A percentile compares a stretch with the other conserved stretches of the same genome.
Conservation (phyloP, 1,140 invertebrate species). For the Chionoecetes opilio region DNA sequence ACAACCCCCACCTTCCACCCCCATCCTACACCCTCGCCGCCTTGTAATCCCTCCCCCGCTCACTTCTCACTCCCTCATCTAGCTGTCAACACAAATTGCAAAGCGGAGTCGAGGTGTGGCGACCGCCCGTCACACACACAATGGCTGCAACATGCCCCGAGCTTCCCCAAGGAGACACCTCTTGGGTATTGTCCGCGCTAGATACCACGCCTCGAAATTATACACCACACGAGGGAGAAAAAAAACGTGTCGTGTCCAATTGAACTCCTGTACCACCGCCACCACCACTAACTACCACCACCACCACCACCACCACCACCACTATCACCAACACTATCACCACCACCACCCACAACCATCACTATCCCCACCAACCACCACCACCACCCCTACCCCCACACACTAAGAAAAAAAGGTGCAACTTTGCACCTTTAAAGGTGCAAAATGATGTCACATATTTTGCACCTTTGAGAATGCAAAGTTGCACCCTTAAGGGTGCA, state of each 20-base stretch:
- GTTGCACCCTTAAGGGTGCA: too few species aligned
- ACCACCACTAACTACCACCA: too few species aligned
- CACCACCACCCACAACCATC: not conserved
- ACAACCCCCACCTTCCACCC: not conserved
- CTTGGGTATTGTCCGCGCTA: constrained; percentile 51
- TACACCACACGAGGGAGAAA: not conserved
- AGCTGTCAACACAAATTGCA: constrained; percentile 57
- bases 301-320: too few species aligned
- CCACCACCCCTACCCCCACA: not conserved
- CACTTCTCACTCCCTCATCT: constrained; percentile 7
- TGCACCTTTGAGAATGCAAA: too few species aligned
- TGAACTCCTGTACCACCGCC: not conserved
- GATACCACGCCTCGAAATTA: constrained; percentile 41
- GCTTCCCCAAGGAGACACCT: not conserved
- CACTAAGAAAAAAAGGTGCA: too few species aligned
- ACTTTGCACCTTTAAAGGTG: too few species aligned
- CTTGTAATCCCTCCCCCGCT: constrained; percentile 42
- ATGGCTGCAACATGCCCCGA: constrained; percentile 23
- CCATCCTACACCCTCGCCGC: not conserved
- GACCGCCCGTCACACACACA: constrained; percentile 42
- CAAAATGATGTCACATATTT: too few species aligned
- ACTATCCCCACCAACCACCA: not conserved
- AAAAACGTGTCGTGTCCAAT: not conserved
- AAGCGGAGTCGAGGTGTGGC: constrained; percentile 39
- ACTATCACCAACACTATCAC: too few species aligned